phyloP scores from a whole-genome alignment of 2,888 invertebrate genomes.

The Ditylenchus weischeri region DNA sequence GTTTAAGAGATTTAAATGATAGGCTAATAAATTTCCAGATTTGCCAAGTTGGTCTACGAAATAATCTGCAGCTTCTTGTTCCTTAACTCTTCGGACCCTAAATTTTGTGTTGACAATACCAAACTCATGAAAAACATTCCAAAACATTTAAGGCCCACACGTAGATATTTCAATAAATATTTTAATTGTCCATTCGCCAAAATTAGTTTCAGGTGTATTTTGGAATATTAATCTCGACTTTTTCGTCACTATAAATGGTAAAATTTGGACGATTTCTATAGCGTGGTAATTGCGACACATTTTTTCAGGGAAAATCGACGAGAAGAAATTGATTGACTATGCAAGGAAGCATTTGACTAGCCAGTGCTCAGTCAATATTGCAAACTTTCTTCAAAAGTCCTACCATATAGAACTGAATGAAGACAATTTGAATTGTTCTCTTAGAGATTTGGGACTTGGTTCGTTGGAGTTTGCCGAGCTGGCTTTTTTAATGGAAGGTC shows the following conservation, averaged over 20 bases:
- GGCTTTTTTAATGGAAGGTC: background rate
- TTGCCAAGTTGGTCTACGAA: conserved; percentile 15
- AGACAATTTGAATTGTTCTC: background rate
- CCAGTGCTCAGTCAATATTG: background rate
- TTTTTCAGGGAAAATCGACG: conserved; percentile 26
- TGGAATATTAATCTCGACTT: conserved; percentile 1
- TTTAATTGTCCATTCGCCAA: too few relatives aligned
- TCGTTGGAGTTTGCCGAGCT: conserved; percentile 10
- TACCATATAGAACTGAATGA: background rate
- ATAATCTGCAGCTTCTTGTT: conserved; percentile 19
- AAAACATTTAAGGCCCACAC: background rate
- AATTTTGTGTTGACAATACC: background rate
- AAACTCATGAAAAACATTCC: conserved; percentile 8
- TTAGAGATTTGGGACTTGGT: background rate
- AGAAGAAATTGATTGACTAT: conserved; percentile 6
- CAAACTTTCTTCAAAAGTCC: background rate
- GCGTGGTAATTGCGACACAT: background rate
- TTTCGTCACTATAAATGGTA: conserved; percentile 18
- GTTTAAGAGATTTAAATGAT: too few relatives aligned
- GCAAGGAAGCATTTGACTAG: background rate
- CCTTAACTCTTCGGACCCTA: conserved; percentile 10
- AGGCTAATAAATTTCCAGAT: background rate
- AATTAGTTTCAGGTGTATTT: conserved; percentile 7
- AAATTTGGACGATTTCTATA: background rate
- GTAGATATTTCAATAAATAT: too few relatives aligned